phyloP scores from a whole-genome alignment of 2,113 vertebrate species.

The Dipodomys merriami region DNA sequence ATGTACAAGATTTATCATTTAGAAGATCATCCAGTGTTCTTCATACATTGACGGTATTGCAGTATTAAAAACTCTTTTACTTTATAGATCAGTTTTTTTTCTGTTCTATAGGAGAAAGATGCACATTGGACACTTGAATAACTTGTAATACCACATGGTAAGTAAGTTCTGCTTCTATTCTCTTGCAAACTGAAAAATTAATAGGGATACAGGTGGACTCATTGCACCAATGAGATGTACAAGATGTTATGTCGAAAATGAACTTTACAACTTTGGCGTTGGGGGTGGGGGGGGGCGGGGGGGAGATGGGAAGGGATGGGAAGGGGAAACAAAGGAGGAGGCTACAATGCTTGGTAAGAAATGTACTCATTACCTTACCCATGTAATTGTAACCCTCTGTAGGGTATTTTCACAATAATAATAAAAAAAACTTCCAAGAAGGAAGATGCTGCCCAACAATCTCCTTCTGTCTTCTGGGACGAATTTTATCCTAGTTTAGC shows the following conservation, averaged over 20 bases:
- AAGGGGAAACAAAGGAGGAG: too few species aligned
- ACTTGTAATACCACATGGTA: not conserved
- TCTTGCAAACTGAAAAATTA: not conserved
- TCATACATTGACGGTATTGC: not conserved
- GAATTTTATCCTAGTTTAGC: fast-evolving
- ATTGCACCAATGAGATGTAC: too few species aligned
- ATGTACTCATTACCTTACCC: too few species aligned
- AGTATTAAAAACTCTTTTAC: not conserved
- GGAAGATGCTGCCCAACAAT: not conserved
- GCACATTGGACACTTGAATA: not conserved
- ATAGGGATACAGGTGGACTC: too few species aligned
- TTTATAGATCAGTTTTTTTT: not conserved
- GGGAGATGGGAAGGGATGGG: too few species aligned
- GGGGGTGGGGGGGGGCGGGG: too few species aligned
- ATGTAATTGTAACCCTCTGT: too few species aligned
- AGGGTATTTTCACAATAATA: too few species aligned
- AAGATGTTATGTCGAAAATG: too few species aligned
- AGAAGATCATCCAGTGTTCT: not conserved
- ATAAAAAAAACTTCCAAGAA: not conserved
- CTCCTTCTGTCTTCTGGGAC: not conserved
- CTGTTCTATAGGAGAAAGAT: not conserved
- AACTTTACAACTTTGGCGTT: too few species aligned
- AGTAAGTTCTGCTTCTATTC: not conserved
- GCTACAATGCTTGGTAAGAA: too few species aligned
- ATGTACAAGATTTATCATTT: not conserved